Conservation (phyloP, 1,140 invertebrate species). For the Zaprionus ornatus region DNA sequence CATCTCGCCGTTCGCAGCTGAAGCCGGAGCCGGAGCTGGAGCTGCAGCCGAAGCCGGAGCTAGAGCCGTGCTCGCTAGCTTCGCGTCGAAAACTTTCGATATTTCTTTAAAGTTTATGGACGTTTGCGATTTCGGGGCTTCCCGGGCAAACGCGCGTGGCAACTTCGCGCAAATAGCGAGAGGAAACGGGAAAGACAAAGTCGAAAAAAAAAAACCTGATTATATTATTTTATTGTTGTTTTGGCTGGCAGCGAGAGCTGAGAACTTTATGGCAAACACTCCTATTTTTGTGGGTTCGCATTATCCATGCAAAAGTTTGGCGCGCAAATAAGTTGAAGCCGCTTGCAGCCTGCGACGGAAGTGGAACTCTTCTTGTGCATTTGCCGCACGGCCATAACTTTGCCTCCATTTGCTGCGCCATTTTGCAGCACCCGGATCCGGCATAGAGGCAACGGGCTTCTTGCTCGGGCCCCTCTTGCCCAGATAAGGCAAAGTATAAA, state of each 20-base stretch:
- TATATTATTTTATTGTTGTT: slow-evolving; percentile 81
- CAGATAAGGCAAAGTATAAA: slow-evolving; percentile 73
- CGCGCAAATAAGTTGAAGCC: slow-evolving; percentile 46
- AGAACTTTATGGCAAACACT: slow-evolving; percentile 80
- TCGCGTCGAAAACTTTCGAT: slow-evolving; percentile 73
- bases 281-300: slow-evolving; percentile 49
- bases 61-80: slow-evolving; percentile 7
- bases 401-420: slow-evolving; percentile 67
- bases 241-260: slow-evolving; percentile 55
- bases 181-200: background rate
- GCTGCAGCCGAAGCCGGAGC: background rate
- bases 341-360: slow-evolving; percentile 35
- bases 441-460: background rate
- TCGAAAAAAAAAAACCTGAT: slow-evolving; percentile 8
- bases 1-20: slow-evolving; percentile 47
- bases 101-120: slow-evolving; percentile 79
- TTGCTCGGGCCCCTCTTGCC: background rate
- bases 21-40: background rate
- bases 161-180: slow-evolving; percentile 11
- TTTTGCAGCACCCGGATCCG: slow-evolving; percentile 39
- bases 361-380: slow-evolving; percentile 54
- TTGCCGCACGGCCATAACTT: slow-evolving; percentile 59
- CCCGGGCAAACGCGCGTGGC: slow-evolving; percentile 41
- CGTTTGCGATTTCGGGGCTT: slow-evolving; percentile 56
- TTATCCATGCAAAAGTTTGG: slow-evolving; percentile 69